phyloP scores from a whole-genome alignment of 2,888 invertebrate species.

The Cephus nigrinus region DNA sequence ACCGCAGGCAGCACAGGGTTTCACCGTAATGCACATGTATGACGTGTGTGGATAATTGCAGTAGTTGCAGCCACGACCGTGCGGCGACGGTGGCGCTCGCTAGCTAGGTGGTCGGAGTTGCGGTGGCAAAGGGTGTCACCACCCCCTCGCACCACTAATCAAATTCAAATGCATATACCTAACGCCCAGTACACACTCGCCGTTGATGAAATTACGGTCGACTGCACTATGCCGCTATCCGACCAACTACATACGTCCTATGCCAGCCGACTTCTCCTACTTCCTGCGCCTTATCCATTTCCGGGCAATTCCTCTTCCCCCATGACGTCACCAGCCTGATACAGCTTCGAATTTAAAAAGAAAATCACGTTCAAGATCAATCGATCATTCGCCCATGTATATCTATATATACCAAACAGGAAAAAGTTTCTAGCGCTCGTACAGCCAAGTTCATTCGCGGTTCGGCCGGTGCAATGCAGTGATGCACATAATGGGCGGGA shows the following conservation, averaged over 20 bases:
- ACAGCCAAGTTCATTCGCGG: neutral
- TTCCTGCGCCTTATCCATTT: constrained; percentile 7
- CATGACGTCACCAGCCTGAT: neutral
- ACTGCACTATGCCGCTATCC: constrained; percentile 54
- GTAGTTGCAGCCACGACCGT: constrained; percentile 56
- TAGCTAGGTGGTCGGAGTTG: constrained; percentile 50
- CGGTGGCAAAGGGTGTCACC: constrained; percentile 64
- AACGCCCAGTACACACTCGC: constrained; percentile 52
- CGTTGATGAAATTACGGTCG: constrained; percentile 65
- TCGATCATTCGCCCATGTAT: neutral
- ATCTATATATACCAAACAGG: neutral
- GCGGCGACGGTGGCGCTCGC: constrained; percentile 40
- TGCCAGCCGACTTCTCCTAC: constrained; percentile 19
- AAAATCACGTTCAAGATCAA: neutral
- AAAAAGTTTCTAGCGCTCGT: neutral
- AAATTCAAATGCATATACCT: constrained; percentile 64
- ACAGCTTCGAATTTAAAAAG: neutral
- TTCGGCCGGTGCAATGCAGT: constrained; percentile 34
- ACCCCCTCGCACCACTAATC: constrained; percentile 60
- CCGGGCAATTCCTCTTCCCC: neutral
- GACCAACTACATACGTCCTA: constrained; percentile 16
- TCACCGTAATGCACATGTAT: constrained; percentile 57
- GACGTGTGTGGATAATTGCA: constrained; percentile 64
- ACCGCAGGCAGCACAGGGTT: constrained; percentile 43
- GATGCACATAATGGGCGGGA: constrained; percentile 65